Evolutionary conservation across 2,797 vertebrate species (phyloP).

Genomic region (Rhinophrynus dorsalis): DNA sequence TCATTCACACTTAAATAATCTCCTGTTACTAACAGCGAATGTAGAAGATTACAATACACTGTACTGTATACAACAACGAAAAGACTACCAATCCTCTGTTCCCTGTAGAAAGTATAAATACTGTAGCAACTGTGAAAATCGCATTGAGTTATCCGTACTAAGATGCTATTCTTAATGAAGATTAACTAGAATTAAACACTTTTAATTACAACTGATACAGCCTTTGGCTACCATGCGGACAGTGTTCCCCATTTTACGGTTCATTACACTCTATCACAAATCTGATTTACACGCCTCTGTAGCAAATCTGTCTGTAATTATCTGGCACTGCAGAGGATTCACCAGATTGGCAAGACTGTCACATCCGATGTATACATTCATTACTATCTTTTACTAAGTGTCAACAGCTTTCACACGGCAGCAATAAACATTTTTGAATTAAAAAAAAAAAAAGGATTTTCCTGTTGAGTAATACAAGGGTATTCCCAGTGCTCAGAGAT

Average conservation of each 20-base stretch:
- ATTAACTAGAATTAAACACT: constrained; percentile 71
- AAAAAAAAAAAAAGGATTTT: too few relatives aligned
- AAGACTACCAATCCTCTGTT: constrained; percentile 34
- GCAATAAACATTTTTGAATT: too few relatives aligned
- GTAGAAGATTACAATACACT: too few relatives aligned
- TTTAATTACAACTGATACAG: constrained; percentile 66
- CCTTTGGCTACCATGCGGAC: constrained; percentile 58
- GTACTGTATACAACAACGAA: too few relatives aligned
- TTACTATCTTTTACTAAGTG: too few relatives aligned
- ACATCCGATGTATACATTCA: too few relatives aligned
- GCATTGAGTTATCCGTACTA: constrained; percentile 51
- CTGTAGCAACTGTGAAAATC: constrained; percentile 58
- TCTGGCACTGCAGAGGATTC: constrained; percentile 34
- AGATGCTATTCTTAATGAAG: constrained; percentile 67
- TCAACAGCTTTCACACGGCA: too few relatives aligned
- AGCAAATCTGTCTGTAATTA: constrained; percentile 60
- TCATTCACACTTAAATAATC: too few relatives aligned
- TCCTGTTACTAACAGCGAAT: too few relatives aligned
- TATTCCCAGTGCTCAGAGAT: too few relatives aligned
- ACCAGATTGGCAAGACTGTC: not conserved
- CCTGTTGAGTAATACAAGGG: too few relatives aligned
- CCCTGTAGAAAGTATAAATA: constrained; percentile 45
- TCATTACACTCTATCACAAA: constrained; percentile 54
- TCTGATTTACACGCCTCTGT: constrained; percentile 59
- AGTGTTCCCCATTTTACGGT: constrained; percentile 51